A percentile compares a stretch with the other conserved stretches of the same genome.
Conservation (phyloP, 2,797 vertebrate genomes). For the Helicolenus hilgendorfi region DNA sequence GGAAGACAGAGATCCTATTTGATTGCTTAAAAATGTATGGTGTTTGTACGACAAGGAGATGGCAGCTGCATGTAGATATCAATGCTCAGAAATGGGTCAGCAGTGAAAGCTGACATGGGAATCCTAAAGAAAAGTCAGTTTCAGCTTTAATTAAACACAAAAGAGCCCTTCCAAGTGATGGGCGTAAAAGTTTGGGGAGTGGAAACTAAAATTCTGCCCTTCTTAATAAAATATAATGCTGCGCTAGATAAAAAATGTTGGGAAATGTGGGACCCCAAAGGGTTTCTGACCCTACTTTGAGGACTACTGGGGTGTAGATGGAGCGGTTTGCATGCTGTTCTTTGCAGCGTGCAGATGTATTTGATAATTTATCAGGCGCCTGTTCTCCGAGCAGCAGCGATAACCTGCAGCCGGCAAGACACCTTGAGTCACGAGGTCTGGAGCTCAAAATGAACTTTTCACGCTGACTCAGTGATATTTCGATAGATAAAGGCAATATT, state of each 20-base stretch:
- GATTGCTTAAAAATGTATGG: conserved; percentile 77
- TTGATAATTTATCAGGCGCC: conserved; percentile 71
- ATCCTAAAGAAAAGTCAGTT: conserved; percentile 22
- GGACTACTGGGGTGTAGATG: conserved; percentile 28
- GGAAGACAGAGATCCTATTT: conserved; percentile 62
- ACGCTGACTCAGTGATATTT: conserved; percentile 38
- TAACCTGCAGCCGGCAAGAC: conserved; percentile 51
- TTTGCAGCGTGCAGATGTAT: conserved; percentile 47
- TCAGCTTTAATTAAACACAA: conserved; percentile 66
- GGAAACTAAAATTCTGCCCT: conserved; percentile 46
- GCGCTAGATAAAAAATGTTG: conserved; percentile 44
- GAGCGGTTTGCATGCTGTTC: conserved; percentile 51
- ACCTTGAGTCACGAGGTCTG: conserved; percentile 30
- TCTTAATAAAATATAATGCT: conserved; percentile 63
- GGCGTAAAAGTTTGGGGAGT: conserved; percentile 39
- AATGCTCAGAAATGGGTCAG: conserved; percentile 55
- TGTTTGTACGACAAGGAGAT: conserved; percentile 60
- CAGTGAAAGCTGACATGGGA: conserved; percentile 27
- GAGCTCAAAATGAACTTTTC: conserved; percentile 34
- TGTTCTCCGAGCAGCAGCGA: conserved; percentile 41
- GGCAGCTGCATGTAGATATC: conserved; percentile 35
- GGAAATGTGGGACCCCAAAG: conserved; percentile 39
- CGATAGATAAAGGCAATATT: conserved; percentile 16
- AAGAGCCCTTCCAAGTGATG: conserved; percentile 40
- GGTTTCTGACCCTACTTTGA: conserved; percentile 59